Percentiles rank a stretch among this genome's conserved stretches.
Evolutionary conservation across 2,888 invertebrate species (phyloP).

Genomic region (Agrotis puta): DNA sequence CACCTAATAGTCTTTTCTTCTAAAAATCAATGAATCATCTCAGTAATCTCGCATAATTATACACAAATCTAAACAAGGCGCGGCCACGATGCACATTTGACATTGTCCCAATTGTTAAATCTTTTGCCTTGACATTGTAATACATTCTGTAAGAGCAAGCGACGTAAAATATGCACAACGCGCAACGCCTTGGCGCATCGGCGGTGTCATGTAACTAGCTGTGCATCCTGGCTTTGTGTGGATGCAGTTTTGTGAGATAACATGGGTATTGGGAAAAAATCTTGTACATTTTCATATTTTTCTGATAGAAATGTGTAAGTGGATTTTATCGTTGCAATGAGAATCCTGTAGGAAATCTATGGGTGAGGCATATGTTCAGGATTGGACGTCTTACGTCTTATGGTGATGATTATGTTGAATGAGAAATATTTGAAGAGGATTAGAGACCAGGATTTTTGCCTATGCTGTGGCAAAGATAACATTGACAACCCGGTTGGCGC

Average conservation of each 20-base stretch:
- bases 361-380: too few relatives aligned
- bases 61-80: slow-evolving; percentile 48
- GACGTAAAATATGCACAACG: slow-evolving; percentile 65
- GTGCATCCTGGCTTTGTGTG: slow-evolving; percentile 53
- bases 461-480: too few relatives aligned
- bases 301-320: too few relatives aligned
- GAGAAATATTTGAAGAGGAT: too few relatives aligned
- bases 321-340: too few relatives aligned
- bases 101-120: slow-evolving; percentile 63
- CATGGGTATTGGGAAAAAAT: background rate
- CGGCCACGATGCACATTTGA: slow-evolving; percentile 59
- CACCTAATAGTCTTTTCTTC: too few relatives aligned
- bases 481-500: too few relatives aligned
- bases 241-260: slow-evolving; percentile 41
- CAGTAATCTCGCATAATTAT: slow-evolving; percentile 15
- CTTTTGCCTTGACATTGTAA: slow-evolving; percentile 66
- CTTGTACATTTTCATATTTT: background rate
- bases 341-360: too few relatives aligned
- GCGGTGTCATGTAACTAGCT: slow-evolving; percentile 44
- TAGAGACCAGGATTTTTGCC: too few relatives aligned
- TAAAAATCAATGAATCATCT: too few relatives aligned
- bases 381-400: too few relatives aligned
- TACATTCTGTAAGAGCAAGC: slow-evolving; percentile 62
- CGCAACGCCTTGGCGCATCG: slow-evolving; percentile 66
- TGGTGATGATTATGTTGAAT: too few relatives aligned